Base-by-base conservation (phyloP, 1,140 invertebrate genomes). In the Heterodera carotae region DNA sequence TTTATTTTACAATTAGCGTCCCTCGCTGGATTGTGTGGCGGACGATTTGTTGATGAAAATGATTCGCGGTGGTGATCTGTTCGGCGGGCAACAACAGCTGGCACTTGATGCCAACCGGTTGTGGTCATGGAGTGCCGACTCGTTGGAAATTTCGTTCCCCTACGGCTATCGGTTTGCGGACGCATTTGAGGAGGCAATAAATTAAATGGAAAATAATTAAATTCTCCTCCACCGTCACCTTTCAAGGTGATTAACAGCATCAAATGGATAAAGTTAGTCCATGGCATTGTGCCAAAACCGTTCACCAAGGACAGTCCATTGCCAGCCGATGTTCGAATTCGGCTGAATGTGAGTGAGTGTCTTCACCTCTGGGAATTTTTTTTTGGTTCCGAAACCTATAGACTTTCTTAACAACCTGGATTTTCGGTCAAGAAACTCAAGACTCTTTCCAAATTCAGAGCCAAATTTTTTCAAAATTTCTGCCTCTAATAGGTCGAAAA, bases 91-190 rank as follows among this genome's bases (percentile, higher is more conserved):
- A 80, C 25, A 79, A 79, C 75, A 79, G 36, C 76, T 88, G 0
- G 22, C 60, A 10, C 71, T 75, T 12, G 53, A 77, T 18, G 81
- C 79, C 22, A 88, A 88, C 74, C 79, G 78, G n/a, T 76, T 83
- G 34, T 88, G 89, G 90, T 84, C 88, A 43, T 90, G 94, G 18
- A 91, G 90, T 36, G 92, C 94, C 72, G 91, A 92, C 36, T 91
- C 91, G 4, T 90, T 94, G 10, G 91, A 92, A 79, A 90, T 94
- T 62, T 90, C 92, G 62, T 97, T 97, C 86, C 95, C 95, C 0
- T 94, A 97, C 88, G 91, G 94, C 74, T 97, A 96, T 88, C 91
- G 95, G 83, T 98, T 97, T 89, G 93, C 95, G 18, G 92, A 93
- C 72, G 94, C 94, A 3, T 93, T 96, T 88, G 94, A 96, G 86